Percentiles rank a stretch among this genome's conserved stretches.
Conservation (phyloP, 1,140 invertebrate species). For the Bombus confusus region DNA sequence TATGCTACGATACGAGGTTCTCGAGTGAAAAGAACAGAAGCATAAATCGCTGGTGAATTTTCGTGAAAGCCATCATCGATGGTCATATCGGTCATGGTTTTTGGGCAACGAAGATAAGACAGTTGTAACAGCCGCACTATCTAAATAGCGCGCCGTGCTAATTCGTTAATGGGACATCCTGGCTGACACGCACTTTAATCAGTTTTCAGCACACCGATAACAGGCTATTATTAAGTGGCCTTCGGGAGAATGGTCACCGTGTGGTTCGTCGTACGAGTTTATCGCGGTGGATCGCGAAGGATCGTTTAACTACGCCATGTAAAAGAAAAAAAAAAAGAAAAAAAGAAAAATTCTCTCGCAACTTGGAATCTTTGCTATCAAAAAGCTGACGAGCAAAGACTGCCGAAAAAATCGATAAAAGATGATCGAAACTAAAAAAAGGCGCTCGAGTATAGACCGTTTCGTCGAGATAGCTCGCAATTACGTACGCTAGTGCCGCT, state of each 20-base stretch:
- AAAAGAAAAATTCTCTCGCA: neutral
- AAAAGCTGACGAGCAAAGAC: neutral
- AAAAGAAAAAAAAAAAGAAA: neutral
- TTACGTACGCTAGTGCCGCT: neutral
- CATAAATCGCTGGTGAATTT: neutral
- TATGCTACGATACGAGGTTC: too few relatives aligned
- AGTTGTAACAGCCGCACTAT: conserved; percentile 40
- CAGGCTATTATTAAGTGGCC: conserved; percentile 64
- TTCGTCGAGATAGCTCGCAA: neutral
- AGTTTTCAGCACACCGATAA: conserved; percentile 57
- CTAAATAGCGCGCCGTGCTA: conserved; percentile 57
- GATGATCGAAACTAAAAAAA: neutral
- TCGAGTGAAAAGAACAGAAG: neutral
- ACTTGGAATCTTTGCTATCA: neutral
- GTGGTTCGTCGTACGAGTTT: conserved; percentile 37
- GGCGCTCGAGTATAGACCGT: neutral
- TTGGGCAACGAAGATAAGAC: conserved; percentile 49
- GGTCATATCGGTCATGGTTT: conserved; percentile 4
- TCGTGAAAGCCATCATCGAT: neutral
- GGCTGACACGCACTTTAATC: conserved; percentile 60
- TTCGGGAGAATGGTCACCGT: conserved; percentile 43
- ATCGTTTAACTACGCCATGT: neutral
- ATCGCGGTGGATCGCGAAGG: conserved; percentile 19
- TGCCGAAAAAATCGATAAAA: neutral
- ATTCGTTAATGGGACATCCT: conserved; percentile 69